Evolutionary conservation across 2,113 vertebrate species (phyloP), one percentile per base, ranked within the genome.

Genomic region (Urocolius indicus): DNA sequence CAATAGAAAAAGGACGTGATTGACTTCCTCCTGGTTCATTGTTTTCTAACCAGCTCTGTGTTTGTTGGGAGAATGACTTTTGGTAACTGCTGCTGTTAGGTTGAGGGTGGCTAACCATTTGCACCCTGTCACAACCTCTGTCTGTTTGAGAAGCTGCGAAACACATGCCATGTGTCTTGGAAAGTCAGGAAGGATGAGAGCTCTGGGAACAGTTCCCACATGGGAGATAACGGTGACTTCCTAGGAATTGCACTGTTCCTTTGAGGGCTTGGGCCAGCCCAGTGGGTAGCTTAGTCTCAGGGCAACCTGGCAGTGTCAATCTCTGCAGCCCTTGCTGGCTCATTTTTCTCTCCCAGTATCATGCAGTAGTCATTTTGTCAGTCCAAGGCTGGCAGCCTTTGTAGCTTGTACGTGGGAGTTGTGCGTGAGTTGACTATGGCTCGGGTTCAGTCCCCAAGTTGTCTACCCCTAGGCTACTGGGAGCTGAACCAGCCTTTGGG

Each of bases 241-340:
- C 85, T 71, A 76, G 85, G 87, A 96, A 96, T 34, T 73, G 59
- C 63, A 41, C 75, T 89, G 66, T 82, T 96, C 74, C 54, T 85
- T 85, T 95, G 88, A 68, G 82, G 58, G 27, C 62, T 49, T 62
- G 36, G 71, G 54, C 90, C 90, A 82, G 78, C 66, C 54, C 57
- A 41, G 66, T 21, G 45, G 20, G 46, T 76, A 77, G 77, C 78
- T 94, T 45, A 11, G 6, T 72, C 84, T 58, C 58, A 49, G 85
- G 45, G 71, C 82, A 95, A 91, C 94, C 94, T 95, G 95, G 82
- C 96, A 76, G 85, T 92, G 92, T 95, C 90, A 93, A 92, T 94
- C 82, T 95, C 58, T 30, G 49, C 78, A 91, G 85, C 62, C 82
- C 72, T 83, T 54, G 54, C 92, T 73, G 78, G 36, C 88, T 96